Evolutionary conservation across 2,888 invertebrate genomes (phyloP), one percentile per base, ranked within the genome.

Genomic region (Busseola fusca): DNA sequence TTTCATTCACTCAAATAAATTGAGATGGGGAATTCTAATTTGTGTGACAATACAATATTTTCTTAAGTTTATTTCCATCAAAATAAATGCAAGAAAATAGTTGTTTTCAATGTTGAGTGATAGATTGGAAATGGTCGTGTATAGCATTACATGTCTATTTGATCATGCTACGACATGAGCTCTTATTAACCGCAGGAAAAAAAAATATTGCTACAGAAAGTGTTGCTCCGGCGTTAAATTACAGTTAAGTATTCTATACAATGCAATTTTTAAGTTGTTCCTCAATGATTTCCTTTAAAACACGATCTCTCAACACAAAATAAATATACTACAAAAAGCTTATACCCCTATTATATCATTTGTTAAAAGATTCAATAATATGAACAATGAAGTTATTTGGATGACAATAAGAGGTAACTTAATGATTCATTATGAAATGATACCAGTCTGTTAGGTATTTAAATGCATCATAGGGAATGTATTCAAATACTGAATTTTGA

Each of bases 221-320:
- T 65, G 25, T 40, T 54, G 34, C 27, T 81, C 64, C 45, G 58
- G 63, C 16, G 54, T 27, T 18, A 62, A 56, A 42, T 60, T 67
- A 58, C 40, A 30, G 45, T 42, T 57, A 40, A 40, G 40, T 40
- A 73, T 64, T 58, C 79, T 82, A 78, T 86, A 80, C 79, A 64
- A 54, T 54, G 50, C 58, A 78, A 87, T 85, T 87, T 87, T 84
- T 72, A 72, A 50, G 58, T 69, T 77, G 82, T 76, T 82, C 84
- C 86, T 84, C 82, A 37, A 70, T 56, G 45, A 72, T 66, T 76
- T 71, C 69, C 25, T 69, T 75, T 84, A 84, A 88, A 91, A 91
- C 91, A 91, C 91, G 88, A 93, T 91, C 87, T 88, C 85, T 88
- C 87, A 88, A 89, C 87, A 93, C 91, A 93, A 92, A 91, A 91